Conservation (phyloP, 1,140 invertebrate genomes). For the Drosophila bipectinata region DNA sequence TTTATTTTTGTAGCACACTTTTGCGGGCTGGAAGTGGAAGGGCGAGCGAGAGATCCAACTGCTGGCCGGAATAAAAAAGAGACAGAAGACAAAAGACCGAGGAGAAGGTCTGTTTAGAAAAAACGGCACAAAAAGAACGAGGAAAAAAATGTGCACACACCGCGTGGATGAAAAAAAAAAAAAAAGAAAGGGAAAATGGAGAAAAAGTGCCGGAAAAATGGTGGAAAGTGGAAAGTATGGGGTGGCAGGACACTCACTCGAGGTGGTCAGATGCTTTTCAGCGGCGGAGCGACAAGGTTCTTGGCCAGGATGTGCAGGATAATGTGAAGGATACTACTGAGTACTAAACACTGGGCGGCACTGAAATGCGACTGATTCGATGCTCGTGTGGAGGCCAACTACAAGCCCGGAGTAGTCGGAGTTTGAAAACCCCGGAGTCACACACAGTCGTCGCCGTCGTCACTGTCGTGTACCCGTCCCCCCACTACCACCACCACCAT, state of each 20-base stretch:
- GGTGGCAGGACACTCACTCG: constrained; percentile 28
- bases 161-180: constrained; percentile 3
- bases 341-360: neutral
- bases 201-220: neutral
- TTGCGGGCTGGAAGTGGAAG: constrained; percentile 12
- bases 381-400: constrained; percentile 71
- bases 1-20: constrained; percentile 62
- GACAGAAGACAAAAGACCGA: neutral
- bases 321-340: too few species aligned
- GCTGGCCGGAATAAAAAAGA: neutral
- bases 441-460: neutral
- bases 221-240: neutral
- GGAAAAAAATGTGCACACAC: constrained; percentile 53
- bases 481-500: too few species aligned
- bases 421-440: constrained; percentile 30
- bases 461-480: constrained; percentile 9
- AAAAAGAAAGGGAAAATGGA: constrained; percentile 19
- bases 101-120: constrained; percentile 63
- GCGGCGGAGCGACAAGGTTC: constrained; percentile 26
- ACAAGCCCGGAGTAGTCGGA: constrained; percentile 12
- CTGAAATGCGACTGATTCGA: constrained; percentile 60
- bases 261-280: constrained; percentile 30
- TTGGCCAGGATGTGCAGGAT: neutral
- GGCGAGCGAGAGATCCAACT: neutral
- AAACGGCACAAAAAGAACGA: constrained; percentile 77